These are phyloP conservation scores for Habropoda laboriosa DNA, from an alignment of 1,140 invertebrate genomes.

Conservation along the genomic window DNA sequence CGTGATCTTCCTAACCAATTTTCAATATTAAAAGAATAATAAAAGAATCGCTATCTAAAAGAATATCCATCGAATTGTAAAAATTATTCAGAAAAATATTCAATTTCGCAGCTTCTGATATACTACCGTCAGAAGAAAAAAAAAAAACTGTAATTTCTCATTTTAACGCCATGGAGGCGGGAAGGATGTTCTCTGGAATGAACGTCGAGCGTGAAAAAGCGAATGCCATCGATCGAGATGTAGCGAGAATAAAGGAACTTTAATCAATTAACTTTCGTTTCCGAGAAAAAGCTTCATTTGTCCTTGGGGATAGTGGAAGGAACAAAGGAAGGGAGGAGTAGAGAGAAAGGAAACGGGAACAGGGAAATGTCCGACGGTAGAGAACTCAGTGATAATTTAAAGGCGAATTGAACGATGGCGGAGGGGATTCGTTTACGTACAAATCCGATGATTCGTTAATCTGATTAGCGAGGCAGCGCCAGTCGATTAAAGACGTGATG, in stretches of 20 bases:
- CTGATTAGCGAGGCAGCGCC: conserved; percentile 51
- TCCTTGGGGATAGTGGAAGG: background rate
- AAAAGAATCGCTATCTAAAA: too few relatives aligned
- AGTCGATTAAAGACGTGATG: conserved; percentile 51
- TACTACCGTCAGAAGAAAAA: too few relatives aligned
- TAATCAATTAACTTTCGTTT: conserved; percentile 33
- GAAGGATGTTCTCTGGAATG: too few relatives aligned
- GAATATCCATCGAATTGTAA: too few relatives aligned
- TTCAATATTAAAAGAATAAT: too few relatives aligned
- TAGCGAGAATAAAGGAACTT: conserved; percentile 4
- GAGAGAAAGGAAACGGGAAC: background rate
- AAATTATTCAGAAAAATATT: too few relatives aligned
- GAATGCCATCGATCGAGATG: background rate
- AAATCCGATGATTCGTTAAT: conserved; percentile 62
- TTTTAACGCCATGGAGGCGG: too few relatives aligned
- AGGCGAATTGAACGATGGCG: conserved; percentile 43
- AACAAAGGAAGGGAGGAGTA: too few relatives aligned
- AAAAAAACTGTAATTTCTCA: too few relatives aligned
- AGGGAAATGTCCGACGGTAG: conserved; percentile 25
- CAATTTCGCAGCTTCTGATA: too few relatives aligned
- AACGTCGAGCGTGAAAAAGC: background rate
- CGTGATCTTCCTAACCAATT: too few relatives aligned
- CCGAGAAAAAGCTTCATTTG: conserved; percentile 9
- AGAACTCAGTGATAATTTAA: conserved; percentile 49
- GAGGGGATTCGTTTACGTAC: conserved; percentile 10